Evolutionary conservation across 2,113 vertebrate genomes (phyloP), one percentile per base, ranked within the genome.

Genomic region (Pachyramphus minor): DNA sequence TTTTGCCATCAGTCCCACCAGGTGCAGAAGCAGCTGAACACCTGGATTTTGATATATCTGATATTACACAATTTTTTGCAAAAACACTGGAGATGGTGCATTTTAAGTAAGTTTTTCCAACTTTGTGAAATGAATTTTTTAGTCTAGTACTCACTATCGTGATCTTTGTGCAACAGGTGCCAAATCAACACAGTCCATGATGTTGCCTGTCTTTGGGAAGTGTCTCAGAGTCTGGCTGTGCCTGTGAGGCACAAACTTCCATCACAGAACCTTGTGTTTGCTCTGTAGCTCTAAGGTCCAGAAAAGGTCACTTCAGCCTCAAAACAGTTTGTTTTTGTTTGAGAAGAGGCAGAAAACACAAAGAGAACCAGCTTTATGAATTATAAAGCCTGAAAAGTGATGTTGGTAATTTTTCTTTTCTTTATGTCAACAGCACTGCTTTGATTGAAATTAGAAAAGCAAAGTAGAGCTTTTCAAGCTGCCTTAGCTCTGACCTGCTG

Each of bases 171-270:
- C 22, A 10, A 12, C 47, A 64, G 37, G 50, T 55, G 25, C 8
- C 67, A n/a, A 11, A 72, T 3, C 11, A 50, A 6, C 0, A 2
- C 0, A 15, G 20, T 3, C 52, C 0, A 0, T 1, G 11, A 0
- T 0, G 4, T 4, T 3, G 4, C 49, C 37, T 5, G 16, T 31
- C 18, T 1, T 5, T 5, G 28, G 58, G 56, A 42, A n/a, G 50
- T 6, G 44, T 9, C 12, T 3, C 12, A 21, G n/a, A 6, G 66
- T 0, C 3, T 37, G 5, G 39, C 62, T 4, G 0, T 12, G 55
- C 45, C 87, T 11, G 22, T 13, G 6, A 21, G 37, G 69, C 37
- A 22, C 1, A 19, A 18, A 16, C 30, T 11, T 9, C 37, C 66
- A 19, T 0, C 2, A 1, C 62, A 37, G 27, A 27, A 27, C 15